Evolutionary conservation across 2,888 invertebrate genomes (phyloP), one percentile per base, ranked within the genome.

Genomic region (Glyphotaelius pellucidus): DNA sequence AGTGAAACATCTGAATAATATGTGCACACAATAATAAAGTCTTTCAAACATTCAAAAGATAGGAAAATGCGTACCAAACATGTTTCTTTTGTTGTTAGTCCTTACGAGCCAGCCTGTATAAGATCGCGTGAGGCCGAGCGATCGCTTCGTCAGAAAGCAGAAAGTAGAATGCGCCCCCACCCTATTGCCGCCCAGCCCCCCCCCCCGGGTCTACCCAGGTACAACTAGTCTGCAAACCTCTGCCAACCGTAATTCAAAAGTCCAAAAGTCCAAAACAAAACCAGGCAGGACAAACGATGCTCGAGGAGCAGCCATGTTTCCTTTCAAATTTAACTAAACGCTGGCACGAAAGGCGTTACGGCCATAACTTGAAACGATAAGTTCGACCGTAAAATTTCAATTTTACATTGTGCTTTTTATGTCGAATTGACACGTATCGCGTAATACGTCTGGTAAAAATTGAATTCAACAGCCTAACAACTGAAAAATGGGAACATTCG

Each of bases 261-360:
- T 85, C 35, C 38, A n/a, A 85, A 86, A 86, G 42, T n/a, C 25
- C 35, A 42, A 35, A 86, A 42, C 86, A 42, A 35, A 86, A 86
- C 47, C 42, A 25, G 38, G 67, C 67, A 25, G 67, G 86, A 19
- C 86, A 47, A 86, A 86, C 86, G 86, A 86, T 86, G 86, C 30
- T 42, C 42, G 14, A 86, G 86, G 30, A 47, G 86, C 35, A 42
- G 47, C 86, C 86, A 47, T 86, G 86, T 86, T 86, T 47, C 86
- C 86, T 86, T 86, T 86, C 86, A 47, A 47, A 86, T 86, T 30
- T 86, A n/a, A 86, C 86, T 86, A 42, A 86, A 86, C 86, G 7
- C 47, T 86, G 86, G 86, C 86, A 86, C 86, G 86, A 42, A 86
- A 42, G 42, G 19, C 30, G 38, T 86, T 86, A n/a, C 42, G 38